Conservation (phyloP, 2,888 invertebrate species). For the Clivina fossor region DNA sequence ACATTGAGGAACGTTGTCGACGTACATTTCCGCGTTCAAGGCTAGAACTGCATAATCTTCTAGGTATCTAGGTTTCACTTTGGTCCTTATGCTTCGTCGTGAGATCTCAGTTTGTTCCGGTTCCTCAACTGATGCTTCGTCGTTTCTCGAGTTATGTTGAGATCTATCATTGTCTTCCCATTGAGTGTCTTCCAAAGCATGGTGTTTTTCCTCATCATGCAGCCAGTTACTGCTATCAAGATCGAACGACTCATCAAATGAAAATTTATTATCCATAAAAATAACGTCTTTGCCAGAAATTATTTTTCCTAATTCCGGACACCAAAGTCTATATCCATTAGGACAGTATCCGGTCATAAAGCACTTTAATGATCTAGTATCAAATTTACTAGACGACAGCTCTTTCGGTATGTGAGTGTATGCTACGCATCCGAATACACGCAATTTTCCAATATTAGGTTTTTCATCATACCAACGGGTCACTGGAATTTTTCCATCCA, state of each 20-base stretch:
- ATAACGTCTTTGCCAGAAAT: constrained; percentile 1
- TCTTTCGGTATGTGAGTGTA: constrained; percentile 36
- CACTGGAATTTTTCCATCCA: constrained; percentile 38
- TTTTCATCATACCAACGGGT: constrained; percentile 32
- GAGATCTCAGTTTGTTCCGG: neutral
- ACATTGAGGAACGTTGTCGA: constrained; percentile 14
- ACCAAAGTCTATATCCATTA: constrained; percentile 36
- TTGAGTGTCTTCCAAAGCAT: neutral
- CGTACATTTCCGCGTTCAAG: constrained; percentile 7
- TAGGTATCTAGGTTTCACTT: constrained; percentile 2
- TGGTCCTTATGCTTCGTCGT: neutral
- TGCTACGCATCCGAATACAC: constrained; percentile 37
- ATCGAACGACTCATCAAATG: constrained; percentile 9
- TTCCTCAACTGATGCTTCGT: constrained; percentile 2
- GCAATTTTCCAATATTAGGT: constrained; percentile 36
- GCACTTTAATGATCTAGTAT: constrained; percentile 34
- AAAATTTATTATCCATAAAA: constrained; percentile 12
- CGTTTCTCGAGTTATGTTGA: no score
- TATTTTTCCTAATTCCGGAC: constrained; percentile 6
- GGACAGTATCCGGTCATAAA: constrained; percentile 36
- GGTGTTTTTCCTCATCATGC: neutral
- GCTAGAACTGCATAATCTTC: constrained; percentile 14
- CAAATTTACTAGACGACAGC: constrained; percentile 37
- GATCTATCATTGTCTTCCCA: no score
- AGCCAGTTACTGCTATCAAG: constrained; percentile 15